Base-by-base conservation (phyloP, 2,888 invertebrate genomes). In the Tinea semifulvella region DNA sequence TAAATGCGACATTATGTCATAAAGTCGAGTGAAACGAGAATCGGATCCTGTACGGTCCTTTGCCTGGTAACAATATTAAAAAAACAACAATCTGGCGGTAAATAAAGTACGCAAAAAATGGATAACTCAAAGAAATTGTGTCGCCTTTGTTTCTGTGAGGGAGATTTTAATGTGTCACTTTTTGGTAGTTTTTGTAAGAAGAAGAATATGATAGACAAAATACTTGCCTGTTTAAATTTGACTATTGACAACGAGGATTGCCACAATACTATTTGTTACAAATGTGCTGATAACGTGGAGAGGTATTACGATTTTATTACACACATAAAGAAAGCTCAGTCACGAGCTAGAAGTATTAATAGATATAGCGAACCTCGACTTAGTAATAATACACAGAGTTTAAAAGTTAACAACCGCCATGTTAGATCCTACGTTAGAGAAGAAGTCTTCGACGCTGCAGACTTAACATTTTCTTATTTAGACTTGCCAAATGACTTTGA, bases 391-490 rank as follows among this genome's bases (percentile, higher is more conserved):
- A 2, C 35, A 22, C 35, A 35, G 13, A 11, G 35, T 36, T 8
- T 18, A 17, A n/a, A 40, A 46, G 8, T 61, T 5, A 65, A 61
- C 43, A 58, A 57, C 7, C 63, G 64, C 7, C 58, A 65, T 26
- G 55, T 72, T 25, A 61, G 70, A 1, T 68, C 73, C 1, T 69
- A 70, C 54, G 65, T 72, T 1, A 56, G 65, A 13, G 70, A 76
- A 47, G 64, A 73, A 55, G 62, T 72, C 4, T 59, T 60, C 26
- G 74, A 74, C 8, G 20, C 40, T n/a, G 63, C 69, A 0, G 74
- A 76, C 50, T 70, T 65, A 49, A 66, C 73, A 0, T 76, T 79
- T 50, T 74, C 76, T 1, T 72, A 73, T 47, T 61, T 73, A 35
- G 70, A 73, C 49, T 47, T 57, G 35, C 61, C 61, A 10, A 55